phyloP scores from a whole-genome alignment of 2,113 vertebrate species.

The Burhinus oedicnemus region DNA sequence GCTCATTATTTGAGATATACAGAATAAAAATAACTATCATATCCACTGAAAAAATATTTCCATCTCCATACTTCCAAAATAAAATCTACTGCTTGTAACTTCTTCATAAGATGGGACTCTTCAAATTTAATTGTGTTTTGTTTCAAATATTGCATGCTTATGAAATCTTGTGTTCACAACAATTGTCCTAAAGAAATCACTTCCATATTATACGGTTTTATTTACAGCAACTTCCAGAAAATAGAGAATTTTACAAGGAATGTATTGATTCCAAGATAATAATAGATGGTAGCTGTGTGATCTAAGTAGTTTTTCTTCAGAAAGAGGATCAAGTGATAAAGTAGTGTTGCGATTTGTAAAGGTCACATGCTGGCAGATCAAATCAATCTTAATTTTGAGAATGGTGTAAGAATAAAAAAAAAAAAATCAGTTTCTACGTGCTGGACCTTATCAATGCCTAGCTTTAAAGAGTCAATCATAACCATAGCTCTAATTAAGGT shows the following conservation, averaged over 20 bases:
- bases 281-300: constrained; percentile 41
- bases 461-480: neutral
- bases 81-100: neutral
- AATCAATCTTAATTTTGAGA: constrained; percentile 53
- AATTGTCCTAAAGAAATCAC: constrained; percentile 13
- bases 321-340: constrained; percentile 44
- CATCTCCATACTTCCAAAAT: neutral
- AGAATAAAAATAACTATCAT: neutral
- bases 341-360: constrained; percentile 33
- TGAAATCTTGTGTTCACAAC: constrained; percentile 15
- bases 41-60: neutral
- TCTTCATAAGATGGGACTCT: constrained; percentile 23
- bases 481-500: neutral
- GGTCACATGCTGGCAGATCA: constrained; percentile 18
- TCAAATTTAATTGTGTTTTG: constrained; percentile 18
- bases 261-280: constrained; percentile 61
- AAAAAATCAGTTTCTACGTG: neutral
- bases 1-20: neutral
- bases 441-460: neutral
- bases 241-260: constrained; percentile 54
- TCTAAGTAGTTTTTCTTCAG: constrained; percentile 18
- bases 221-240: neutral
- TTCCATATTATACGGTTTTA: constrained; percentile 23
- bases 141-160: constrained; percentile 31
- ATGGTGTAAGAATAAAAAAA: neutral